phyloP scores from a whole-genome alignment of 2,888 invertebrate genomes.

The Cheilosia vernalis region DNA sequence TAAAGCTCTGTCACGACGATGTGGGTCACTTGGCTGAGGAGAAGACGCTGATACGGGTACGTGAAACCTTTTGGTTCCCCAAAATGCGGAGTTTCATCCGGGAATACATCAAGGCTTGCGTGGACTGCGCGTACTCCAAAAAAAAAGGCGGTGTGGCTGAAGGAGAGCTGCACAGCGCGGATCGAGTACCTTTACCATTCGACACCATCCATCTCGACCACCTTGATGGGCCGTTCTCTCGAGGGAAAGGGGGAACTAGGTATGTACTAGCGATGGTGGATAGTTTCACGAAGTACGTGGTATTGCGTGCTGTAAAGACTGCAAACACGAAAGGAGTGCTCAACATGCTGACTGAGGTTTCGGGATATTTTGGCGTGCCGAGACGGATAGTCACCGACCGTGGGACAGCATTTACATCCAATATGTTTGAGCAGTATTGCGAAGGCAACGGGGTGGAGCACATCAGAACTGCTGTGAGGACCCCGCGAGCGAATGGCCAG shows the following conservation, averaged over 20 bases:
- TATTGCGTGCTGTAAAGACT: conserved; percentile 14
- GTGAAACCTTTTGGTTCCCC: no score
- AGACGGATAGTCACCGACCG: conserved; percentile 76
- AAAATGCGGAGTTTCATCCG: no score
- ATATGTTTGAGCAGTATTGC: conserved; percentile 73
- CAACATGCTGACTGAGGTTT: conserved; percentile 43
- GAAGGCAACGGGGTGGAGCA: conserved; percentile 72
- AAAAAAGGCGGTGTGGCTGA: no score
- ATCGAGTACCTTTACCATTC: background rate
- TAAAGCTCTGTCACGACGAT: no score
- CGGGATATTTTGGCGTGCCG: conserved; percentile 76
- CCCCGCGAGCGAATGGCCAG: background rate
- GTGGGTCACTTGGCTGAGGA: no score
- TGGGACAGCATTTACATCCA: conserved; percentile 69
- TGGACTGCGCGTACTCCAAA: conserved; percentile 11
- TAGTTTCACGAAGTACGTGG: conserved; percentile 1
- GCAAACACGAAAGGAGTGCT: conserved; percentile 1
- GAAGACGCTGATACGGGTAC: no score
- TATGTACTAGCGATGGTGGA: conserved; percentile 3
- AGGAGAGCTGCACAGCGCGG: background rate
- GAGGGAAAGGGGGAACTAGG: background rate
- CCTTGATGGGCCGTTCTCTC: conserved; percentile 10
- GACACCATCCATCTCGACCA: background rate
- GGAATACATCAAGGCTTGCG: background rate
- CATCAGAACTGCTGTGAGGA: conserved; percentile 54